These are phyloP conservation scores for Pomacea maculata DNA, from an alignment of 1,140 invertebrate species.

Conservation along the genomic window DNA sequence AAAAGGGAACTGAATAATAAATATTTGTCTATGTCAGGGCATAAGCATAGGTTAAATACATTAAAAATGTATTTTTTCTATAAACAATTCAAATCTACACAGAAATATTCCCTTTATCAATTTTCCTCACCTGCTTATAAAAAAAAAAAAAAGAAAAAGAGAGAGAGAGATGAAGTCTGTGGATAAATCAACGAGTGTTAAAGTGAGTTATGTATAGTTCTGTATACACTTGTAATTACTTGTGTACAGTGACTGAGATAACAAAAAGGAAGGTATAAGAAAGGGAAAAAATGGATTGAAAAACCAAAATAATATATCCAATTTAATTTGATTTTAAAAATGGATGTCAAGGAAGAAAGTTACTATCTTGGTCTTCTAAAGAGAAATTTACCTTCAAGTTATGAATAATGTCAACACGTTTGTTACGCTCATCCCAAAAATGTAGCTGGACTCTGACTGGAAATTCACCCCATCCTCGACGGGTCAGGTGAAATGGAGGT, in stretches of 20 bases:
- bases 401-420: slow-evolving; percentile 83
- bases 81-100: neutral
- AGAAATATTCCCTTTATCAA: neutral
- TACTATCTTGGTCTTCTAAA: neutral
- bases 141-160: neutral
- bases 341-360: neutral
- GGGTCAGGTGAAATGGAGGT: slow-evolving; percentile 82
- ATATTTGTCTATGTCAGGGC: neutral
- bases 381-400: slow-evolving; percentile 72
- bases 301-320: neutral
- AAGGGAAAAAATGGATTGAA: neutral
- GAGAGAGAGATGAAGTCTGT: neutral
- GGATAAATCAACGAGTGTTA: neutral
- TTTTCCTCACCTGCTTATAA: neutral
- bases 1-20: neutral
- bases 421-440: slow-evolving; percentile 79
- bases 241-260: neutral
- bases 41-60: neutral
- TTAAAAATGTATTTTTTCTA: neutral
- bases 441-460: slow-evolving; percentile 82
- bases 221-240: neutral
- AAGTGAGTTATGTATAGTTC: neutral
- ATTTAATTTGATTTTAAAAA: neutral
- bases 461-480: slow-evolving; percentile 92
- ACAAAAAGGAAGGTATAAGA: neutral